Percentiles rank a stretch among this genome's conserved stretches.
Evolutionary conservation across 1,140 invertebrate genomes (phyloP).

Genomic region (Zaprionus ghesquierei): DNA sequence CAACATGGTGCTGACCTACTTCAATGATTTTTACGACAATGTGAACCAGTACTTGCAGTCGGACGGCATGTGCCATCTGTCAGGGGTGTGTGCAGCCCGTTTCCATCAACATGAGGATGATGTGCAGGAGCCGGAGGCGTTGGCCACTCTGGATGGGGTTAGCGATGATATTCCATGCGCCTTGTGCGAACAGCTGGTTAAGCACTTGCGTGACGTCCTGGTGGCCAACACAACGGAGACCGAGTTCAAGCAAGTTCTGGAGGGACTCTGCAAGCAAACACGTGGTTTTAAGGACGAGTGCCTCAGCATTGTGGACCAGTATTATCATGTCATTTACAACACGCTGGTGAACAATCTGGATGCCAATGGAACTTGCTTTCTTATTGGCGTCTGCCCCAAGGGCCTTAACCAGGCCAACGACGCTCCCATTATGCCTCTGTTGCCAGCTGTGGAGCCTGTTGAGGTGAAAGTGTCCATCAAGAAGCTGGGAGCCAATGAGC

Average conservation of each 20-base stretch:
- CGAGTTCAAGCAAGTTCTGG: conserved; percentile 90
- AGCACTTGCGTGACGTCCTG: conserved; percentile 90
- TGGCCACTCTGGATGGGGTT: conserved; percentile 83
- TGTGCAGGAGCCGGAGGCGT: conserved; percentile 63
- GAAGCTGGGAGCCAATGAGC: conserved; percentile 73
- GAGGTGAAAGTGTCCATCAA: conserved; percentile 75
- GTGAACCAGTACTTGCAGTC: conserved; percentile 86
- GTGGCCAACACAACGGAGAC: conserved; percentile 92
- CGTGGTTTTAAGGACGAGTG: conserved; percentile 87
- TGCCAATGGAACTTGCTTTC: conserved; percentile 86
- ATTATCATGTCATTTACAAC: conserved; percentile 89
- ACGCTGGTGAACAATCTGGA: conserved; percentile 88
- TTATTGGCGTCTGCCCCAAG: conserved; percentile 88
- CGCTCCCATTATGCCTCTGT: conserved; percentile 70
- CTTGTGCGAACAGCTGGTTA: conserved; percentile 91
- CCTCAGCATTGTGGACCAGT: conserved; percentile 89
- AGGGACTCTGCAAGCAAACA: conserved; percentile 91
- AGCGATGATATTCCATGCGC: conserved; percentile 91
- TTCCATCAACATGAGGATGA: conserved; percentile 87
- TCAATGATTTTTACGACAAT: conserved; percentile 86
- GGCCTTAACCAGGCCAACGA: conserved; percentile 23
- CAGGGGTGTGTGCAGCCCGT: conserved; percentile 87
- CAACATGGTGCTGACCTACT: conserved; percentile 88
- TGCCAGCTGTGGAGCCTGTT: conserved; percentile 67
- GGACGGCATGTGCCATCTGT: conserved; percentile 88